Evolutionary conservation across 2,797 vertebrate genomes (phyloP), one percentile per base, ranked within the genome.

Genomic region (Acanthurus leucopareius): DNA sequence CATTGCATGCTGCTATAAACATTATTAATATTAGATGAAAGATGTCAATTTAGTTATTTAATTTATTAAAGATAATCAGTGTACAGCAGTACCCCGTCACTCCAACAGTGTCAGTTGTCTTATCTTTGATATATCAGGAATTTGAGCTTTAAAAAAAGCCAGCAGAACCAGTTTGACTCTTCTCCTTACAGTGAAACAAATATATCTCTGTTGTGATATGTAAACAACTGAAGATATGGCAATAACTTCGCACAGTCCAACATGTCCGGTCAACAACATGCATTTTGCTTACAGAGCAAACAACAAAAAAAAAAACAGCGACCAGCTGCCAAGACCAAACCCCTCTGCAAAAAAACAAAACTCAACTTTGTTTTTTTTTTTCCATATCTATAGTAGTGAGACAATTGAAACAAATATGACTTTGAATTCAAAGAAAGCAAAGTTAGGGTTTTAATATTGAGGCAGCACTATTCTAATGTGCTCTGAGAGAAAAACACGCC

Each of bases 211-310:
- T 58, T 72, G 77, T 73, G 76, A 83, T 81, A 78, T 53, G 73
- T 79, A 82, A 79, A 83, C 82, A 73, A n/a, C n/a, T 58, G 63
- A 81, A 82, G 65, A 81, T 76, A 80, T 78, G 78, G 67, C 80
- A 60, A 20, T 44, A 20, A 78, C 77, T 71, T 66, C 78, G 64
- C 58, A 67, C 68, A 73, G 65, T 58, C 71, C 70, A 75, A 76
- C 75, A 59, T 65, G 69, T 62, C 73, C 69, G 63, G 77, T 86
- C 87, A 78, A 82, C 80, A 78, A 54, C 73, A 75, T 80, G 74
- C 64, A 63, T 82, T 73, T 69, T 82, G 77, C 75, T 79, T 76
- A 84, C 69, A 83, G 77, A 77, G 82, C 77, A 89, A 90, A 92
- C 82, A 79, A 77, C 3, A 32, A 32, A 35, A 35, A 35, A 35